Evolutionary conservation across 1,140 invertebrate genomes (phyloP).

Genomic region (Sarcophaga bullata): DNA sequence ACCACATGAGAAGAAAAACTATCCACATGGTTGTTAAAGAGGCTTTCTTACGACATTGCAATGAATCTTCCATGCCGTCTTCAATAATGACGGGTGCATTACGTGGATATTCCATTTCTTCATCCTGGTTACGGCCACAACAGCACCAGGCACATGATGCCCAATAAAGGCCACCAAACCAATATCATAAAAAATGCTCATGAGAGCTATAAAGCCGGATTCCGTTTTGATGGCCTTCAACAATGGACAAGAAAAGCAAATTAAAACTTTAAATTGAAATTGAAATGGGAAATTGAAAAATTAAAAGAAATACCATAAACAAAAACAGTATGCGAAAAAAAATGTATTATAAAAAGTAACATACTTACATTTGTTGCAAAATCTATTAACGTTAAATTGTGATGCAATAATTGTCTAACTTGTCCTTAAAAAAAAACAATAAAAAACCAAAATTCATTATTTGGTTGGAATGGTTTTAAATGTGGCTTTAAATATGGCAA

Average conservation of each 20-base stretch:
- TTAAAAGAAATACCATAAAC: neutral
- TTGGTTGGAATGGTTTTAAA: neutral
- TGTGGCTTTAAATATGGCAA: constrained; percentile 48
- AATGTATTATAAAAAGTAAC: neutral
- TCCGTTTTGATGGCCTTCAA: constrained; percentile 66
- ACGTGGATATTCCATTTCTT: constrained; percentile 54
- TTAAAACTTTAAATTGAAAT: neutral
- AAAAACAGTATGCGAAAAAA: constrained; percentile 23
- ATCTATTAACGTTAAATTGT: constrained; percentile 60
- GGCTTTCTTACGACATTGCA: constrained; percentile 61
- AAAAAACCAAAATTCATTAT: constrained; percentile 21
- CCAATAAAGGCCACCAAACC: constrained; percentile 57
- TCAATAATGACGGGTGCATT: constrained; percentile 58
- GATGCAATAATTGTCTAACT: constrained; percentile 60
- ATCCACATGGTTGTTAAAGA: constrained; percentile 63
- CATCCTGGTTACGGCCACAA: constrained; percentile 51
- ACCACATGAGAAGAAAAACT: constrained; percentile 66
- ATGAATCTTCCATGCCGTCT: constrained; percentile 54
- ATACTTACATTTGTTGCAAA: constrained; percentile 61
- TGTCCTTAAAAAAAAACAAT: constrained; percentile 39
- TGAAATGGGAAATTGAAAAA: neutral
- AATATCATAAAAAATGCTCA: constrained; percentile 64
- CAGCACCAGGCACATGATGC: constrained; percentile 63
- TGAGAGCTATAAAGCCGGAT: constrained; percentile 65
- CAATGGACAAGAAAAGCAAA: neutral